Evolutionary conservation across 2,797 vertebrate species (phyloP).

Genomic region (Taenioides sp.): DNA sequence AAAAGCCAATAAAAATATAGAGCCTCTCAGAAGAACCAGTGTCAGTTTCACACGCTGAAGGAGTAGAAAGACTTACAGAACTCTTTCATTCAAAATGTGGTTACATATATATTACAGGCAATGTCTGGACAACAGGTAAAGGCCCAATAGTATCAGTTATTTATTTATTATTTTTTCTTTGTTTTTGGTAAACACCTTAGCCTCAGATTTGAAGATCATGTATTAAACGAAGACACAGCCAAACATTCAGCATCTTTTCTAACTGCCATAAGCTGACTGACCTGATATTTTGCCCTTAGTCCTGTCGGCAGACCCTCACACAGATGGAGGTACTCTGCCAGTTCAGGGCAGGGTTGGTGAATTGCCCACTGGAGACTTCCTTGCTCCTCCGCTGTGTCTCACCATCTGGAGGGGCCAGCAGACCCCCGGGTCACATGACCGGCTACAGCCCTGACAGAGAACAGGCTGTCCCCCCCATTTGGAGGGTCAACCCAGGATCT

Average conservation of each 20-base stretch:
- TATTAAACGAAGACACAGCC: neutral
- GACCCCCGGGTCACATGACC: slow-evolving; percentile 67
- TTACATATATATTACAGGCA: too few species aligned
- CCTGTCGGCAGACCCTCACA: slow-evolving; percentile 92
- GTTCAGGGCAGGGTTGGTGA: slow-evolving; percentile 84
- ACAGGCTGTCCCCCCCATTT: slow-evolving; percentile 74
- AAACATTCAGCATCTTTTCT: neutral
- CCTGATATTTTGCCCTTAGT: slow-evolving; percentile 67
- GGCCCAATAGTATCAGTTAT: too few species aligned
- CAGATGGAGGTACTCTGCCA: slow-evolving; percentile 94
- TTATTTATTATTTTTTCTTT: neutral
- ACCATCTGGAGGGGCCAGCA: slow-evolving; percentile 71
- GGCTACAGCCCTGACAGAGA: slow-evolving; percentile 80
- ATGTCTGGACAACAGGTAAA: too few species aligned
- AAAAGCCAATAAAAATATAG: neutral
- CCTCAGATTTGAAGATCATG: neutral
- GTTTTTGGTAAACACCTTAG: neutral
- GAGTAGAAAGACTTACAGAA: too few species aligned
- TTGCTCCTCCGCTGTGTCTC: slow-evolving; percentile 72
- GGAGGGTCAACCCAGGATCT: slow-evolving; percentile 80
- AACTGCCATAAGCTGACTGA: neutral
- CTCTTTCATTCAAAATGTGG: too few species aligned
- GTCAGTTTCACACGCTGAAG: neutral
- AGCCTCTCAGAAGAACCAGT: neutral
- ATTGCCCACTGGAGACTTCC: slow-evolving; percentile 78